Evolutionary conservation across 2,888 invertebrate species (phyloP).

Genomic region (Agrochola litura): DNA sequence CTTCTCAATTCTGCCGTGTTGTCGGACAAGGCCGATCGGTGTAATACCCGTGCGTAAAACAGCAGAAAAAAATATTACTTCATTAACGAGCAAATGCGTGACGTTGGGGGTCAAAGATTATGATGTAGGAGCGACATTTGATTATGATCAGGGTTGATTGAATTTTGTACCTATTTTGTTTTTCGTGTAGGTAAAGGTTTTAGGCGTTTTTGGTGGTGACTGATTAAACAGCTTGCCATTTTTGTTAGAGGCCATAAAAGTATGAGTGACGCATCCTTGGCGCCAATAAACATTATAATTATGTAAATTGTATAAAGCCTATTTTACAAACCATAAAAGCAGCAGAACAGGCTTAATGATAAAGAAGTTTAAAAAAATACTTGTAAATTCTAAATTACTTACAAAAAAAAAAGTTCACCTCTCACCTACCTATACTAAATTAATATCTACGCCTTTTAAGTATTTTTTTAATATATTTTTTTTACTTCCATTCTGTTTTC

Average conservation of each 20-base stretch:
- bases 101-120: slow-evolving; percentile 77
- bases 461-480: not conserved
- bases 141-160: slow-evolving; percentile 23
- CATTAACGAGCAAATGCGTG: slow-evolving; percentile 81
- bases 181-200: not conserved
- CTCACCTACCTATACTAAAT: not conserved
- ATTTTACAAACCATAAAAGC: slow-evolving; percentile 10
- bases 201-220: slow-evolving; percentile 6
- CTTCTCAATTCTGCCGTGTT: slow-evolving; percentile 78
- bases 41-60: slow-evolving; percentile 82
- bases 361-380: no score
- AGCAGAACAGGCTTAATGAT: not conserved
- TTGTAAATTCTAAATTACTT: not conserved
- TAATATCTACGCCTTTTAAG: not conserved
- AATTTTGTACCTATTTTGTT: slow-evolving; percentile 11
- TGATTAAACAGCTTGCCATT: slow-evolving; percentile 19
- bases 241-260: slow-evolving; percentile 28
- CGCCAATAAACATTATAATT: slow-evolving; percentile 25
- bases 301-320: slow-evolving; percentile 35
- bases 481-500: no score
- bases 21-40: slow-evolving; percentile 79
- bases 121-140: slow-evolving; percentile 48
- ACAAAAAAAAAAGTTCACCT: not conserved
- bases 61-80: slow-evolving; percentile 82
- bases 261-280: slow-evolving; percentile 37